These are phyloP conservation scores for Lophotis ruficrista DNA, from an alignment of 2,113 vertebrate genomes.

Conservation along the genomic window DNA sequence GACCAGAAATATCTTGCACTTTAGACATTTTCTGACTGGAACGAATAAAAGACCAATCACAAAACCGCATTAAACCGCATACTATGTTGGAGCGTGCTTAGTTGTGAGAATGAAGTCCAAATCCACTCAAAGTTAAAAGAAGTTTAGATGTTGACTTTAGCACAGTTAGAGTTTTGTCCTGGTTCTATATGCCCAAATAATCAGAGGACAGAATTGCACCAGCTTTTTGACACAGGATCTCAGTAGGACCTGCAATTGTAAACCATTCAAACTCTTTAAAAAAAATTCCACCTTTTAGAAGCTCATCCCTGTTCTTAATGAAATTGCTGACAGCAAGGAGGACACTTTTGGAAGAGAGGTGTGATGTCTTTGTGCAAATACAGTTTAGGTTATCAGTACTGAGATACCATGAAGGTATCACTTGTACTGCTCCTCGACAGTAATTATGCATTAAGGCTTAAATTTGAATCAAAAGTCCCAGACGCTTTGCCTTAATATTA, in stretches of 20 bases:
- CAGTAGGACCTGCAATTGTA: neutral
- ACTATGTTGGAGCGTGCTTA: neutral
- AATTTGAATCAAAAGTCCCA: neutral
- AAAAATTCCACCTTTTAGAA: neutral
- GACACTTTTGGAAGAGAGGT: neutral
- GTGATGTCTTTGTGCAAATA: neutral
- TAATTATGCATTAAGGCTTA: neutral
- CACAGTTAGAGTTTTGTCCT: neutral
- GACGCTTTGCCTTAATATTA: neutral
- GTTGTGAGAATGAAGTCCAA: neutral
- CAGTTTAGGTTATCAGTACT: neutral
- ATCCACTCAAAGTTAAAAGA: neutral
- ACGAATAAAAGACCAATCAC: neutral
- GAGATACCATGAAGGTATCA: neutral
- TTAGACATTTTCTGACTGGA: neutral
- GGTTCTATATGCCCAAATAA: neutral
- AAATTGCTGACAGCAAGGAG: neutral
- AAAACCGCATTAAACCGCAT: neutral
- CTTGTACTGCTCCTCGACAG: neutral
- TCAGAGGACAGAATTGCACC: neutral
- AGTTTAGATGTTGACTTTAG: neutral
- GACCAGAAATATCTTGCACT: neutral
- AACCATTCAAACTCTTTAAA: neutral
- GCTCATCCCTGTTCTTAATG: neutral
- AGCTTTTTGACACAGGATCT: neutral